A percentile compares a stretch with the other conserved stretches of the same genome.
These are phyloP conservation scores for Doryteuthis pealeii DNA, from an alignment of 1,140 invertebrate genomes.

Conservation along the genomic window DNA sequence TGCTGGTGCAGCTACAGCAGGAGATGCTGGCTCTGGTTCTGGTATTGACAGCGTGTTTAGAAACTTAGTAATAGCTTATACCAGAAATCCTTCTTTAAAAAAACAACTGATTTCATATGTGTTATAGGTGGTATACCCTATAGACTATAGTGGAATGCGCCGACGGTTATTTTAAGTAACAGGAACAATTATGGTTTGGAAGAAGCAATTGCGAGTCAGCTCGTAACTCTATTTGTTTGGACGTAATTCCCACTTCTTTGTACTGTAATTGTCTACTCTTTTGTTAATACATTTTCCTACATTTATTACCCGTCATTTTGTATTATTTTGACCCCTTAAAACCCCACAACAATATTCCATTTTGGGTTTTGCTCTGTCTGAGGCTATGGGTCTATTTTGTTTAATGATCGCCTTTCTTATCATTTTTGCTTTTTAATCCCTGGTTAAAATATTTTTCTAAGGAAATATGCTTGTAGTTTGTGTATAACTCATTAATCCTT, in stretches of 20 bases:
- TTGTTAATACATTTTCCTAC: too few species aligned
- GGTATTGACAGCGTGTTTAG: constrained; percentile 99
- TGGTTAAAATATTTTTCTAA: background rate
- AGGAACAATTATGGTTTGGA: too few species aligned
- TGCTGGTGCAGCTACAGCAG: constrained; percentile 98
- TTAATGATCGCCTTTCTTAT: constrained; percentile 99
- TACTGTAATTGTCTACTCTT: too few species aligned
- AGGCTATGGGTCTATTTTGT: constrained; percentile 99
- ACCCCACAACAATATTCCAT: too few species aligned
- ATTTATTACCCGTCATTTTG: too few species aligned
- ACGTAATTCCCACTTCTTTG: too few species aligned
- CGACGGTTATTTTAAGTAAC: too few species aligned
- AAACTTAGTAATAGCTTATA: constrained; percentile 98
- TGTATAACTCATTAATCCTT: background rate
- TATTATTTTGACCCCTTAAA: too few species aligned
- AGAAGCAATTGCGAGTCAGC: too few species aligned
- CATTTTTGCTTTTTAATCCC: constrained; percentile 93
- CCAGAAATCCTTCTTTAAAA: constrained; percentile 96
- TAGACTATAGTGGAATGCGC: too few species aligned
- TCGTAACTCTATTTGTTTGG: too few species aligned
- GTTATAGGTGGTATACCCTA: too few species aligned
- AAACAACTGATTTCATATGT: constrained; percentile 98
- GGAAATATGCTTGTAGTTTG: constrained; percentile 3
- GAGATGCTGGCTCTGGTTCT: constrained; percentile 98
- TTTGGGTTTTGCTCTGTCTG: constrained; percentile 98